Conservation (phyloP, 2,888 invertebrate genomes). For the Cephus rjabovi region DNA sequence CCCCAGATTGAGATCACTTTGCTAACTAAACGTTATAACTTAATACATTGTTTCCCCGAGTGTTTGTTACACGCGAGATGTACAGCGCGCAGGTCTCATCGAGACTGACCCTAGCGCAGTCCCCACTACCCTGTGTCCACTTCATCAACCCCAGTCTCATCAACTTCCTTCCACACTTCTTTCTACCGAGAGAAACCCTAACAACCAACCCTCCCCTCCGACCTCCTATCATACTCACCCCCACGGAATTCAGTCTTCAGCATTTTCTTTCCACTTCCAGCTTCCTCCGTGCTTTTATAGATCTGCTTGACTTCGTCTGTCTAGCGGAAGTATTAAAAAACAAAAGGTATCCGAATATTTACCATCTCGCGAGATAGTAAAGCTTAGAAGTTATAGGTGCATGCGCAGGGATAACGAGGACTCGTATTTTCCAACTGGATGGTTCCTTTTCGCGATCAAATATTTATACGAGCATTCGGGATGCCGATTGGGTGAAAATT, state of each 20-base stretch:
- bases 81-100: conserved; percentile 13
- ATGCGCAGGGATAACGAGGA: background rate
- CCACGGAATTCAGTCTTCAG: background rate
- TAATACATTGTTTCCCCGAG: background rate
- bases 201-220: background rate
- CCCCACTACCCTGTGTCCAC: conserved; percentile 12
- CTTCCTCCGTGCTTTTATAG: background rate
- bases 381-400: background rate
- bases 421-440: background rate
- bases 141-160: conserved; percentile 4
- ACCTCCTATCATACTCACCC: background rate
- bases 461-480: background rate
- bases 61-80: background rate
- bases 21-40: background rate
- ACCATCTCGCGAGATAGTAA: background rate
- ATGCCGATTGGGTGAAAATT: background rate
- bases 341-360: background rate
- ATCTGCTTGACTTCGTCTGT: background rate
- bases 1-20: background rate
- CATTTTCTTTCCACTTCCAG: background rate
- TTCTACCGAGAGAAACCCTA: background rate
- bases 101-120: conserved; percentile 19
- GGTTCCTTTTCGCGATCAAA: background rate
- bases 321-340: background rate
- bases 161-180: background rate